Base-by-base conservation (phyloP, 2,113 vertebrate species). In the Menidia beryllina region DNA sequence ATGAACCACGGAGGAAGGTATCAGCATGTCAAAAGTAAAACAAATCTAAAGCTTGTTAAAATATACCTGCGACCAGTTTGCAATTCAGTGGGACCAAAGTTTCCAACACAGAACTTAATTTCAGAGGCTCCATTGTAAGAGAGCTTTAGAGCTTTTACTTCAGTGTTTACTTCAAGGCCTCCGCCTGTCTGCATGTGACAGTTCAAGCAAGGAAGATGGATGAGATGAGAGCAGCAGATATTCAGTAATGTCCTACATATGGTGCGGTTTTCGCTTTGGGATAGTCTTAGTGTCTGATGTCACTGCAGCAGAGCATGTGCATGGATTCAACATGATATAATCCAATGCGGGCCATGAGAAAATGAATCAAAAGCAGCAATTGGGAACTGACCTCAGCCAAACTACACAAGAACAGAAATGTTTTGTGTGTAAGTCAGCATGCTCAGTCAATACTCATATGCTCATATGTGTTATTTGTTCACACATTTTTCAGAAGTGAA, bases 251-350 rank as follows among this genome's bases (percentile, higher is more conserved):
- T 72, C 78, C 49, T 61, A 54, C 89, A 90, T 73, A 64, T 89
- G 90, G 21, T 53, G 70, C 38, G 77, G 77, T 64, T 85, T 86
- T 77, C 66, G 30, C 51, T 69, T 38, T 57, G 52, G 54, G 57
- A 75, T 49, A 52, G 30, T 55, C 53, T 12, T 70, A 43, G 45
- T 25, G 70, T 70, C 76, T 85, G 83, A 86, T 89, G 89, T 90
- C 85, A 91, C 47, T 65, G 64, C 75, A 74, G 55, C 59, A 34
- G 38, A 77, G 25, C 87, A 90, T 90, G 70, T 84, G 84, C 79
- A 88, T 86, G 58, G 53, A 61, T 88, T 91, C 90, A 90, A 73
- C 73, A 75, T 87, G 83, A 84, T 86, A 78, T 87, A 81, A 89
- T 86, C 79, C 79, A 86, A 81, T 75, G 75, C 59, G n/a, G 43